phyloP scores from a whole-genome alignment of 1,140 invertebrate species.

The Rhagoletis zephyria region DNA sequence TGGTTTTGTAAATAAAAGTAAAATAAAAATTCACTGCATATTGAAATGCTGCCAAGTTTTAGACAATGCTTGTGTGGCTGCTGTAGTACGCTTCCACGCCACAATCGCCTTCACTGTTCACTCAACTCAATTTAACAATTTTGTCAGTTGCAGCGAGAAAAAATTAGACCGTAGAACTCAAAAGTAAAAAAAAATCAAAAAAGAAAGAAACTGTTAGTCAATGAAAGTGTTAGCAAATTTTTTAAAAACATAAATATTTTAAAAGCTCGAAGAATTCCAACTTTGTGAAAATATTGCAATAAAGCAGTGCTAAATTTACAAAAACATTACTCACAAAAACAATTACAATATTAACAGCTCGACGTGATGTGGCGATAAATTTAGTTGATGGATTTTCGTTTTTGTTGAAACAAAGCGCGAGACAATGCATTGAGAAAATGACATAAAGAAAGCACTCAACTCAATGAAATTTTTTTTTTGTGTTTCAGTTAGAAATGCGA shows the following conservation, averaged over 20 bases:
- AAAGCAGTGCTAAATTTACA: neutral
- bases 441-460: neutral
- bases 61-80: conserved; percentile 17
- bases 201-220: neutral
- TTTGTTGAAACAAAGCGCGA: neutral
- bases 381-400: neutral
- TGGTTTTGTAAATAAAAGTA: conserved; percentile 52
- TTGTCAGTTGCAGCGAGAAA: neutral
- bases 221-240: neutral
- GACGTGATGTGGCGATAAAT: neutral
- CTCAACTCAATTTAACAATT: neutral
- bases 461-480: conserved; percentile 1
- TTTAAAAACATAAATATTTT: neutral
- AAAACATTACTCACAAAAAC: neutral
- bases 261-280: neutral
- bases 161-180: neutral
- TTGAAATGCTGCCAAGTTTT: conserved; percentile 40
- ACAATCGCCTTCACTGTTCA: neutral
- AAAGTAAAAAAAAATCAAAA: neutral
- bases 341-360: neutral
- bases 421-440: neutral
- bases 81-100: neutral
- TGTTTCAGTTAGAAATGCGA: too few relatives aligned
- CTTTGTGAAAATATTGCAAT: neutral
- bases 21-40: conserved; percentile 50